phyloP scores from a whole-genome alignment of 2,113 vertebrate genomes.

The Etheostoma cragini region DNA sequence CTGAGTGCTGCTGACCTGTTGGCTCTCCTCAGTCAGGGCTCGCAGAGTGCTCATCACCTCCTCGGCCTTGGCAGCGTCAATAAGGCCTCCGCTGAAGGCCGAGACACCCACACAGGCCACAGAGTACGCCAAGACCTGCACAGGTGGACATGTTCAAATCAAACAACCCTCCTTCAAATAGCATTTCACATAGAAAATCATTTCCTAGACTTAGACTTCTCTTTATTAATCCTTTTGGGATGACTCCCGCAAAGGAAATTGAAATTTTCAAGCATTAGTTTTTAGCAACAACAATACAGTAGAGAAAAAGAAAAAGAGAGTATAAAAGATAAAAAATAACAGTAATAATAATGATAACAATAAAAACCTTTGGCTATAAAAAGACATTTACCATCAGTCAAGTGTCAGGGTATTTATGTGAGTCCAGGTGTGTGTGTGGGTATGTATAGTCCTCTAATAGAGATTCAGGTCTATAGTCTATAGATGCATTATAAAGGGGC shows the following conservation, averaged over 20 bases:
- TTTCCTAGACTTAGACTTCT: background rate
- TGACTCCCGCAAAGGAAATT: too few relatives aligned
- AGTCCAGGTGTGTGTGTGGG: too few relatives aligned
- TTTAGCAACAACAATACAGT: too few relatives aligned
- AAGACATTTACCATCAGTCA: too few relatives aligned
- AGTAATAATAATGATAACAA: too few relatives aligned
- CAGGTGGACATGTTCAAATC: background rate
- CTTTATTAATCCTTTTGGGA: too few relatives aligned
- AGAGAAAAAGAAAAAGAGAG: too few relatives aligned
- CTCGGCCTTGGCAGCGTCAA: conserved; percentile 89
- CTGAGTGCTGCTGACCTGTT: conserved; percentile 86
- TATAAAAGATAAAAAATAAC: too few relatives aligned
- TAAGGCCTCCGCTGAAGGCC: conserved; percentile 88
- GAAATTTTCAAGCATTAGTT: too few relatives aligned
- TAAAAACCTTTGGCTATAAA: too few relatives aligned
- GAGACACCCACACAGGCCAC: conserved; percentile 89
- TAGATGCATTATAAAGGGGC: background rate
- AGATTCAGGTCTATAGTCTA: background rate
- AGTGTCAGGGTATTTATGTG: too few relatives aligned
- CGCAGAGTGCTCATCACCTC: conserved; percentile 88
- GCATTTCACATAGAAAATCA: background rate
- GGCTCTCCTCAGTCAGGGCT: conserved; percentile 89
- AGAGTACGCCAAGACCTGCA: conserved; percentile 91
- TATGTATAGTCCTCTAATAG: background rate
- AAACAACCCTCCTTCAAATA: background rate